Conservation (phyloP, 2,888 invertebrate species). For the Lycia hirtaria region DNA sequence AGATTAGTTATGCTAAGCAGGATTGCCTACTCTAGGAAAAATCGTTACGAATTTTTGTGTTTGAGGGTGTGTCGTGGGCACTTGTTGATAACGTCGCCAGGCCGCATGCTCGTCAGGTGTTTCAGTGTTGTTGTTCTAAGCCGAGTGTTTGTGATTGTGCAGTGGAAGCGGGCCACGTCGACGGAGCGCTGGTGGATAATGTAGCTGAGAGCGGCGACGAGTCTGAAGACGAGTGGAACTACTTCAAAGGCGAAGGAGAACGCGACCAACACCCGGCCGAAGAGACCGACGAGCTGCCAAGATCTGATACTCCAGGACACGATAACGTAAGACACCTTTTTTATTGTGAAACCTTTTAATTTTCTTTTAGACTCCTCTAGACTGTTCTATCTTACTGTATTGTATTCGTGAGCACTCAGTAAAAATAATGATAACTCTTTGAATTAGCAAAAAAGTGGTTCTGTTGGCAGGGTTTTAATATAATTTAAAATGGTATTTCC, state of each 20-base stretch:
- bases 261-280: conserved; percentile 85
- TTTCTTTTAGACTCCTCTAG: neutral
- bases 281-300: conserved; percentile 83
- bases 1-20: conserved; percentile 6
- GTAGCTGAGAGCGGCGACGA: conserved; percentile 91
- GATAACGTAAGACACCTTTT: conserved; percentile 66
- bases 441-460: too few relatives aligned
- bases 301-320: conserved; percentile 79
- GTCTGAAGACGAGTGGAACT: conserved; percentile 96
- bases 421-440: too few relatives aligned
- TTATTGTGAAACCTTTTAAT: neutral
- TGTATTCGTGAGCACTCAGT: too few relatives aligned
- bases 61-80: conserved; percentile 73
- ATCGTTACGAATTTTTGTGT: conserved; percentile 44
- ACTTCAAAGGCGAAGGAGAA: conserved; percentile 89
- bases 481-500: too few relatives aligned
- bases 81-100: conserved; percentile 66
- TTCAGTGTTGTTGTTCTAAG: conserved; percentile 35
- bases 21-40: conserved; percentile 9
- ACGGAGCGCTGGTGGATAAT: conserved; percentile 87
- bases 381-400: too few relatives aligned
- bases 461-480: too few relatives aligned
- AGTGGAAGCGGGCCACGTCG: conserved; percentile 80
- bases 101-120: conserved; percentile 50
- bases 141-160: conserved; percentile 58